phyloP scores from a whole-genome alignment of 2,888 invertebrate genomes.

The Philopedon plagiatum region DNA sequence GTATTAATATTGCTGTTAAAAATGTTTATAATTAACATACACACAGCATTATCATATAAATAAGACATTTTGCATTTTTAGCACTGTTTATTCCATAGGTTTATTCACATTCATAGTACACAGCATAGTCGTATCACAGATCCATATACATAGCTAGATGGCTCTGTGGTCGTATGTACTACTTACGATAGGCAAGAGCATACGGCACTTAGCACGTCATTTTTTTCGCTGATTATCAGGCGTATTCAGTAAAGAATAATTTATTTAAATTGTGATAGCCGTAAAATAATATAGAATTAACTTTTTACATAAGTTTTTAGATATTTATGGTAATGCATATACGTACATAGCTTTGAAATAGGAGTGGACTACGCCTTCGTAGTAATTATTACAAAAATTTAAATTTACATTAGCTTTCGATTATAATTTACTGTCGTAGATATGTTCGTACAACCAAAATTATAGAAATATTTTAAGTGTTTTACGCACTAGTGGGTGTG shows the following conservation, averaged over 20 bases:
- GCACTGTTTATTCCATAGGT: no score
- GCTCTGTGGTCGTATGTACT: no score
- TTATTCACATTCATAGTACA: no score
- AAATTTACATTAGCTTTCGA: conserved; percentile 42
- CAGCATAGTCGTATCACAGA: no score
- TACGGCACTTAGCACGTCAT: no score
- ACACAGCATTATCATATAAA: no score
- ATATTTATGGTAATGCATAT: conserved; percentile 36
- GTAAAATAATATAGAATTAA: conserved; percentile 34
- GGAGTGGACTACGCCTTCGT: conserved; percentile 40
- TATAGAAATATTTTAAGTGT: conserved; percentile 15
- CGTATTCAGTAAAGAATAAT: background rate
- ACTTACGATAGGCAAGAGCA: no score
- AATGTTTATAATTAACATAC: no score
- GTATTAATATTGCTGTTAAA: no score
- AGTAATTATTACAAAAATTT: conserved; percentile 15
- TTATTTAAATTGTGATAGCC: conserved; percentile 33
- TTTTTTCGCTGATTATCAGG: no score
- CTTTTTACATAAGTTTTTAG: conserved; percentile 38
- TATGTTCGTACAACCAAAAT: conserved; percentile 34
- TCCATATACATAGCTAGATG: no score
- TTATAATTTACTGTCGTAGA: conserved; percentile 39
- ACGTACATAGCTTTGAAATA: conserved; percentile 41
- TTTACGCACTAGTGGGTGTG: conserved; percentile 9
- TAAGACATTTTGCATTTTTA: no score